phyloP scores from a whole-genome alignment of 2,888 invertebrate genomes.

The Pharmacophagus antenor region DNA sequence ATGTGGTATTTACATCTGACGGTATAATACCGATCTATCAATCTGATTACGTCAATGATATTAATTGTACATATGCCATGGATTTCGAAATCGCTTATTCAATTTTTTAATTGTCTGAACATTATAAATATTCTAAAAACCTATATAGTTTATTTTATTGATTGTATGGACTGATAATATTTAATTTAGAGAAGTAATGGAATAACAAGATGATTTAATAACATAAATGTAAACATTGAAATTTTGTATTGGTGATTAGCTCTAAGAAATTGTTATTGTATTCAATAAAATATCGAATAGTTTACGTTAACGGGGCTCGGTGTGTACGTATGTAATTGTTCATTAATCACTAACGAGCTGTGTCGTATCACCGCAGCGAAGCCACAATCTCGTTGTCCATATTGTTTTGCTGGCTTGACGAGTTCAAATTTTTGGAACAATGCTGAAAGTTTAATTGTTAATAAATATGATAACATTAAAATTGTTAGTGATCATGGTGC shows the following conservation, averaged over 20 bases:
- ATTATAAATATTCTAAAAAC: neutral
- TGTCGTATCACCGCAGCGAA: conserved; percentile 78
- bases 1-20: conserved; percentile 16
- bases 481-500: neutral
- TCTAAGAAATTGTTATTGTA: neutral
- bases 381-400: conserved; percentile 78
- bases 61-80: neutral
- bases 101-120: neutral
- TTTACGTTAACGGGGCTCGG: conserved; percentile 58
- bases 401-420: conserved; percentile 76
- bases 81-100: neutral
- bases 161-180: neutral
- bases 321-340: conserved; percentile 54
- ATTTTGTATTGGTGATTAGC: neutral
- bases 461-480: neutral
- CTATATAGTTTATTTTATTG: neutral
- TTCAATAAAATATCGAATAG: conserved; percentile 60
- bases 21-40: conserved; percentile 10
- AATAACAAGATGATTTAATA: neutral
- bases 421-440: conserved; percentile 76
- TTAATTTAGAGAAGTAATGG: neutral
- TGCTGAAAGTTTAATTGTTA: conserved; percentile 62
- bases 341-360: conserved; percentile 63
- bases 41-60: neutral
- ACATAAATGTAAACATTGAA: neutral